Evolutionary conservation across 1,140 invertebrate species (phyloP).

Genomic region (Zaprionus lachaisei): DNA sequence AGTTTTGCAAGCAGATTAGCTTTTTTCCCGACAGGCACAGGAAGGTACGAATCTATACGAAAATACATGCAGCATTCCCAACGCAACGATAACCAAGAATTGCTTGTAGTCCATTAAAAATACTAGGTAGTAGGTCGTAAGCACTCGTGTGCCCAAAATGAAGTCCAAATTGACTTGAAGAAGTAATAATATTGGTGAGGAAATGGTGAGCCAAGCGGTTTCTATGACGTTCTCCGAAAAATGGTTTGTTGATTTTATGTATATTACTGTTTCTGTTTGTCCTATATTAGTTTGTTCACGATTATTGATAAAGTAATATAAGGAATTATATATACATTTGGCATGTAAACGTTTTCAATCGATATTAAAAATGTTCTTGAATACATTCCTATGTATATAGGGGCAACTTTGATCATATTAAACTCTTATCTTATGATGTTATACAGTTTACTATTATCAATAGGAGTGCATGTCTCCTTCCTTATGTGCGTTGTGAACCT

Average conservation of each 20-base stretch:
- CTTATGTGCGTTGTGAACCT: too few species aligned
- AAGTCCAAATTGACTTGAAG: slow-evolving; percentile 12
- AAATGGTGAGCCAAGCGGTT: slow-evolving; percentile 19
- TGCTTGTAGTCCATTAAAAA: slow-evolving; percentile 9
- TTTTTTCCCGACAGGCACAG: slow-evolving; percentile 33
- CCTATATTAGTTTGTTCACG: slow-evolving; percentile 33
- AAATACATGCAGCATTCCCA: slow-evolving; percentile 20
- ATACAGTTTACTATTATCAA: neutral
- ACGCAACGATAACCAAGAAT: slow-evolving; percentile 25
- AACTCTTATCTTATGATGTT: neutral
- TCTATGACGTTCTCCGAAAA: slow-evolving; percentile 19
- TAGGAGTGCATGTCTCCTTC: neutral
- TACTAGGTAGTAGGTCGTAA: slow-evolving; percentile 1
- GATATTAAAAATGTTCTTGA: neutral
- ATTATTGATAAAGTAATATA: slow-evolving; percentile 44
- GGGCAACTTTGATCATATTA: neutral
- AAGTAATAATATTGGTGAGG: slow-evolving; percentile 2
- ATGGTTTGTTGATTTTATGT: slow-evolving; percentile 1
- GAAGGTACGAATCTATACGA: slow-evolving; percentile 33
- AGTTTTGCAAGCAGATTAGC: slow-evolving; percentile 23
- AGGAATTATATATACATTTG: neutral
- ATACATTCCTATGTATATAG: too few species aligned
- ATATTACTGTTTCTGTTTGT: slow-evolving; percentile 28
- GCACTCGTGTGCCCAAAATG: slow-evolving; percentile 10
- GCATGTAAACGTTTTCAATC: neutral